These are phyloP conservation scores for Sycophila sp. DNA, from an alignment of 1,140 invertebrate genomes.

Conservation along the genomic window DNA sequence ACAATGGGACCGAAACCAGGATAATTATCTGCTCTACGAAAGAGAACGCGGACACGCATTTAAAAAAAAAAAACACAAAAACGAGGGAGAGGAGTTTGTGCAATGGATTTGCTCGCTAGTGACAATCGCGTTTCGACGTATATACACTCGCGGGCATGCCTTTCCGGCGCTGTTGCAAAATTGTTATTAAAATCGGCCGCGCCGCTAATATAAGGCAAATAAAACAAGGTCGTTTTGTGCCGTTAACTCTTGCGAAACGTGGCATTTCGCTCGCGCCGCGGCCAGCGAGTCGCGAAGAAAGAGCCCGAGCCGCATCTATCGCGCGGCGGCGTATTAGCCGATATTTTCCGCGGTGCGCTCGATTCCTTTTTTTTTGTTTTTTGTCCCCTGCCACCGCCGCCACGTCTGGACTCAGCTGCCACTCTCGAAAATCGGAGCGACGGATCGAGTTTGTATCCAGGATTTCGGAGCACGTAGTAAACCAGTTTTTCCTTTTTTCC, in stretches of 20 bases:
- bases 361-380: neutral
- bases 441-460: neutral
- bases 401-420: no score
- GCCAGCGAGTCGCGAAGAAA: slow-evolving; percentile 6
- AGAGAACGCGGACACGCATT: no score
- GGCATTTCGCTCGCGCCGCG: neutral
- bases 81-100: no score
- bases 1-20: no score
- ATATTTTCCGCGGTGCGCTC: neutral
- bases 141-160: slow-evolving; percentile 1
- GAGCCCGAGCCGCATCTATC: neutral
- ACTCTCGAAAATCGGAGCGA: no score
- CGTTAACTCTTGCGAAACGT: slow-evolving; percentile 6
- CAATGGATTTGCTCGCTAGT: neutral
- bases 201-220: neutral
- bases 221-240: slow-evolving; percentile 5
- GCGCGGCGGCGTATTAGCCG: no score
- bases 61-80: no score
- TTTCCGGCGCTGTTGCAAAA: neutral
- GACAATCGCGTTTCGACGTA: no score
- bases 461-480: neutral
- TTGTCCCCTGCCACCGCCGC: no score
- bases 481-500: neutral
- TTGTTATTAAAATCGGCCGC: neutral
- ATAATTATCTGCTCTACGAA: no score